Evolutionary conservation across 2,888 invertebrate species (phyloP).

Genomic region (Macrophya alboannulata): DNA sequence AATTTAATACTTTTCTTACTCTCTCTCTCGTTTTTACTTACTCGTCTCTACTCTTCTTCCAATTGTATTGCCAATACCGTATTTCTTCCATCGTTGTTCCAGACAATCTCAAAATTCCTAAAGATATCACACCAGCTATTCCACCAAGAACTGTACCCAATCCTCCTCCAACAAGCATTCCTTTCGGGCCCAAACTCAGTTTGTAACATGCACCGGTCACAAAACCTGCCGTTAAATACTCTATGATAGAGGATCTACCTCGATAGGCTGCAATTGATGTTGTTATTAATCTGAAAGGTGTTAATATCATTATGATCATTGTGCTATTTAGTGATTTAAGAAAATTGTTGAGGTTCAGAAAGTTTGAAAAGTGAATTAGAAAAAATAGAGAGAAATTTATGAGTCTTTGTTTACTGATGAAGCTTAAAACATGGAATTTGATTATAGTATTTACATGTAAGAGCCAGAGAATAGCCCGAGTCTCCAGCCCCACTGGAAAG

Average conservation of each 20-base stretch:
- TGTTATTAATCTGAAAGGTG: conserved; percentile 83
- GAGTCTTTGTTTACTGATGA: not conserved
- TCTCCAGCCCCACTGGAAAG: conserved; percentile 86
- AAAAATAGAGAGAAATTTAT: too few species aligned
- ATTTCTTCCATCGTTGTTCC: conserved; percentile 86
- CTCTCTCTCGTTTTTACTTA: conserved; percentile 74
- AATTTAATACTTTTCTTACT: conserved; percentile 63
- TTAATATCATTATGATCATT: conserved; percentile 43
- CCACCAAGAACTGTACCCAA: conserved; percentile 85
- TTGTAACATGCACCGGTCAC: conserved; percentile 87
- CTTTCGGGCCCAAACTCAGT: conserved; percentile 86
- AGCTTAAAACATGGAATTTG: not conserved
- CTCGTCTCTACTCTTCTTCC: conserved; percentile 78
- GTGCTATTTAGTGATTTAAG: not conserved
- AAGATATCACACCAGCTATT: conserved; percentile 82
- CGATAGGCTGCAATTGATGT: conserved; percentile 86
- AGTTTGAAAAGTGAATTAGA: not conserved
- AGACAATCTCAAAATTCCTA: conserved; percentile 82
- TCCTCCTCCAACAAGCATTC: conserved; percentile 85
- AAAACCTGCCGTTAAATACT: conserved; percentile 86
- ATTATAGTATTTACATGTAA: conserved; percentile 84
- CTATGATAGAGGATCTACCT: conserved; percentile 85
- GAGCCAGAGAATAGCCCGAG: conserved; percentile 85
- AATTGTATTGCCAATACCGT: conserved; percentile 83
- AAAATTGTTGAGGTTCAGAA: not conserved